Evolutionary conservation across 2,888 invertebrate genomes (phyloP).

Genomic region (Didymodactylos carnosus): DNA sequence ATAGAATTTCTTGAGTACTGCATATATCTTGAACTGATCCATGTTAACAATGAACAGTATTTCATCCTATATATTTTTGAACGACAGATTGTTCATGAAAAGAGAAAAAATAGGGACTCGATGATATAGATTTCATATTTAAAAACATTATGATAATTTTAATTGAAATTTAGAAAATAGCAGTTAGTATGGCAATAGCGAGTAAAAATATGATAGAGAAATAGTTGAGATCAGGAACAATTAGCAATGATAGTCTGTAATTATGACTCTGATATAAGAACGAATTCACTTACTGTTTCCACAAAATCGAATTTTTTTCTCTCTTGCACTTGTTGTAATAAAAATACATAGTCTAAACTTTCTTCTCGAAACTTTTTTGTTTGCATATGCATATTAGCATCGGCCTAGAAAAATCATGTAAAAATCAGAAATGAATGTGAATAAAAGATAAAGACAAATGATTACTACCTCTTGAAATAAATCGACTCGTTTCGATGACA

Average conservation of each 20-base stretch:
- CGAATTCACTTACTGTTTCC: conserved; percentile 73
- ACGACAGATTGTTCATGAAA: no score
- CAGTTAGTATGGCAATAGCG: no score
- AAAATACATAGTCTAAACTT: conserved; percentile 85
- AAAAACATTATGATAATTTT: background rate
- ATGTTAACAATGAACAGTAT: no score
- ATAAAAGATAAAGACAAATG: background rate
- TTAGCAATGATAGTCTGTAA: no score
- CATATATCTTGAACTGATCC: no score
- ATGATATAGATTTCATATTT: background rate
- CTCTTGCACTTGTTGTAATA: conserved; percentile 92
- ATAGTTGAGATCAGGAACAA: no score
- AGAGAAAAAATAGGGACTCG: no score
- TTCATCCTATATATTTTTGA: no score
- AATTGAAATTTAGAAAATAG: no score
- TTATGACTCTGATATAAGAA: no score
- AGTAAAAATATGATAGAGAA: no score
- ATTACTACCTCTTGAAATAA: background rate
- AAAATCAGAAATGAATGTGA: background rate
- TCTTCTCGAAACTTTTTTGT: conserved; percentile 85
- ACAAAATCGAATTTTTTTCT: conserved; percentile 97
- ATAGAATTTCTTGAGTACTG: no score
- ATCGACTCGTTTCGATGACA: conserved; percentile 50
- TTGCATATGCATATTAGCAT: conserved; percentile 87
- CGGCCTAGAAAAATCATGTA: conserved; percentile 47